Percentiles rank a stretch among this genome's conserved stretches.
phyloP scores from a whole-genome alignment of 2,888 invertebrate genomes.

The Rosalia funebris region DNA sequence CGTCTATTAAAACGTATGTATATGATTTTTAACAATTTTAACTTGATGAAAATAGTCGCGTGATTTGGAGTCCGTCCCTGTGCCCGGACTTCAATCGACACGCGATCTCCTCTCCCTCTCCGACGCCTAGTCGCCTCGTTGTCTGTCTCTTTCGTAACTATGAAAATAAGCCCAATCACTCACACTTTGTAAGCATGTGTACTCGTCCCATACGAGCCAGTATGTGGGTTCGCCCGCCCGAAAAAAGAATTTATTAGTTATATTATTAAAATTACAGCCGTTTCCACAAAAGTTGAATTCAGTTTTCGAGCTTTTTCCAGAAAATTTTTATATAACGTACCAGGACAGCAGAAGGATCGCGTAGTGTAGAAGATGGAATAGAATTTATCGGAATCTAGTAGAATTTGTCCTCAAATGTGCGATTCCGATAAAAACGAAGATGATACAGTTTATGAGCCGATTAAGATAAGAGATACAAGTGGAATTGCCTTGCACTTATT shows the following conservation, averaged over 20 bases:
- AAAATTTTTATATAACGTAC: constrained; percentile 70
- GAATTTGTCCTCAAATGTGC: constrained; percentile 25
- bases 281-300: constrained; percentile 65
- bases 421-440: constrained; percentile 15
- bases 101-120: constrained; percentile 2
- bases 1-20: no score
- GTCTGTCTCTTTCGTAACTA: constrained; percentile 18
- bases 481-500: no score
- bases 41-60: no score
- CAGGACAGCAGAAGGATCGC: constrained; percentile 63
- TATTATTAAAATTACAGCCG: constrained; percentile 62
- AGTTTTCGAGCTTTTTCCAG: constrained; percentile 69
- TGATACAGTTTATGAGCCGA: no score
- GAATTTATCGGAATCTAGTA: constrained; percentile 40
- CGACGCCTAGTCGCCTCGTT: not conserved
- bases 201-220: not conserved
- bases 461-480: no score
- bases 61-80: no score
- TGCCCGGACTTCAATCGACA: not conserved
- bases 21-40: no score
- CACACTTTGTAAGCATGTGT: not conserved
- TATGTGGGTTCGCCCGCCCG: constrained; percentile 6
- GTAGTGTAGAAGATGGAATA: constrained; percentile 42
- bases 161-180: constrained; percentile 1
- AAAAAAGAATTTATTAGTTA: constrained; percentile 59